Conservation (phyloP, 2,888 invertebrate species). For the Branchellion lobata region DNA sequence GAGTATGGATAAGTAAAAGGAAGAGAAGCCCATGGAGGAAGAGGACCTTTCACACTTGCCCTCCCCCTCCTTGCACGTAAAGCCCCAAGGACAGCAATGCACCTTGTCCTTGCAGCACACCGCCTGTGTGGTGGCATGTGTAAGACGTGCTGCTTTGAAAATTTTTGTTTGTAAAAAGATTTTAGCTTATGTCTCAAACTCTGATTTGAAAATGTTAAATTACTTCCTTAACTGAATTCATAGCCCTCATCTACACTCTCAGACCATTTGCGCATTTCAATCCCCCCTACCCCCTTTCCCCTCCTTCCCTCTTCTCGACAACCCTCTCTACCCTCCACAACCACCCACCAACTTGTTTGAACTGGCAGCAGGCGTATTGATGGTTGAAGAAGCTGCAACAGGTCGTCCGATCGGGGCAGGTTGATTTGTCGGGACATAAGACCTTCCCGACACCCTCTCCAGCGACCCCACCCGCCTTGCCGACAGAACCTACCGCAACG, state of each 20-base stretch:
- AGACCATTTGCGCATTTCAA: too few relatives aligned
- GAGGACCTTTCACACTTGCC: neutral
- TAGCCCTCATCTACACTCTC: too few relatives aligned
- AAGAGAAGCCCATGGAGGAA: too few relatives aligned
- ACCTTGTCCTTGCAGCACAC: constrained; percentile 54
- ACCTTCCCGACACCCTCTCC: neutral
- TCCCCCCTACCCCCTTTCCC: too few relatives aligned
- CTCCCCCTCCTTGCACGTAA: constrained; percentile 46
- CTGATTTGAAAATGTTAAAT: too few relatives aligned
- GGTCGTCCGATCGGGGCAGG: constrained; percentile 17
- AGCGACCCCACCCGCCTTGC: neutral
- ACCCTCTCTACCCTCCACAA: too few relatives aligned
- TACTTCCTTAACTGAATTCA: too few relatives aligned
- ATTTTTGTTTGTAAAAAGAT: neutral
- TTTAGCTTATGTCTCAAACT: too few relatives aligned
- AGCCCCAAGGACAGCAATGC: constrained; percentile 54
- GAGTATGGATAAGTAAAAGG: neutral
- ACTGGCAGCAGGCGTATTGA: constrained; percentile 36
- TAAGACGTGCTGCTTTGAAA: neutral
- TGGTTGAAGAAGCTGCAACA: constrained; percentile 1
- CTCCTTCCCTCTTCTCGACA: too few relatives aligned
- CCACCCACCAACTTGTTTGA: neutral
- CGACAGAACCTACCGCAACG: too few relatives aligned
- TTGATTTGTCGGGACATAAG: constrained; percentile 27
- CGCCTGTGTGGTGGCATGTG: constrained; percentile 45